Percentiles rank a stretch among this genome's conserved stretches.
Evolutionary conservation across 2,888 invertebrate genomes (phyloP).

Genomic region (Odontothrips loti): DNA sequence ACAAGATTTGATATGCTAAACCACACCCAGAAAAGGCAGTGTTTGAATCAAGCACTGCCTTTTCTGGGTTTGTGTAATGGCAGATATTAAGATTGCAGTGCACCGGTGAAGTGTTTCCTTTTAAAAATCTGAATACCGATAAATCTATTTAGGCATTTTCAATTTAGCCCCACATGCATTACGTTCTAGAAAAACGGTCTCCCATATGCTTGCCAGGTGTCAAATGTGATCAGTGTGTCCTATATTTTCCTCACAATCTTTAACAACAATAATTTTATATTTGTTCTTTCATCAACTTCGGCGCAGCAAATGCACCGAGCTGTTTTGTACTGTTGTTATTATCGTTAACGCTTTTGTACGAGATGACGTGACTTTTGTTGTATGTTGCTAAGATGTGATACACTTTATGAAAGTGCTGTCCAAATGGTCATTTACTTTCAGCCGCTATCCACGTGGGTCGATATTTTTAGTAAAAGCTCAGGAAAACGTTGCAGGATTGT

Average conservation of each 20-base stretch:
- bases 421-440: background rate
- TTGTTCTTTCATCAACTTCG: background rate
- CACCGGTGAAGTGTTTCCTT: no score
- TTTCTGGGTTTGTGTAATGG: no score
- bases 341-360: background rate
- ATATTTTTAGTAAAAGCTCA: no score
- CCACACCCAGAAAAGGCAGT: no score
- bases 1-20: no score
- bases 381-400: conserved; percentile 5
- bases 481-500: no score
- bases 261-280: background rate
- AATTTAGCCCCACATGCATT: no score
- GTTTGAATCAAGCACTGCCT: no score
- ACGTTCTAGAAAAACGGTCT: no score
- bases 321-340: conserved; percentile 6
- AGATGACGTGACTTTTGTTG: background rate
- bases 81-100: no score
- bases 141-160: no score
- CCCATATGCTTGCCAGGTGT: background rate
- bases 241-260: background rate
- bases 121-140: no score
- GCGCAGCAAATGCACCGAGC: background rate
- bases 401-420: background rate
- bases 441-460: background rate
- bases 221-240: background rate